Evolutionary conservation across 2,888 invertebrate species (phyloP).

Genomic region (Esperia sulphurella): DNA sequence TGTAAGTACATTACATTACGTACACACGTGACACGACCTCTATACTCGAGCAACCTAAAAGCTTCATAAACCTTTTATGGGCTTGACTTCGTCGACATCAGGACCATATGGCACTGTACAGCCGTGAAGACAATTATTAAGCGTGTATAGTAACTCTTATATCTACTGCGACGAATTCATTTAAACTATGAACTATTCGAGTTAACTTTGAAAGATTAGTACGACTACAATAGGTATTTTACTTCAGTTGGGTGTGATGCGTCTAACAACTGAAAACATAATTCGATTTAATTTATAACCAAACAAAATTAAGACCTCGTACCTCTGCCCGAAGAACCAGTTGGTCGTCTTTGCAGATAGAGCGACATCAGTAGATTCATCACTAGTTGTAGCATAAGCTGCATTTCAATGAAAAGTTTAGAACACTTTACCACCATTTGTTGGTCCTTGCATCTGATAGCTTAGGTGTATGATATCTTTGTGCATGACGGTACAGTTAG

Average conservation of each 20-base stretch:
- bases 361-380: too few relatives aligned
- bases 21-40: constrained; percentile 26
- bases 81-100: constrained; percentile 53
- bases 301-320: too few relatives aligned
- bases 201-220: neutral
- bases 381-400: too few relatives aligned
- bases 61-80: constrained; percentile 66
- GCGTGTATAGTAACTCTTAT: neutral
- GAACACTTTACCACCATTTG: too few relatives aligned
- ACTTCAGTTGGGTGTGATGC: neutral
- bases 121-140: constrained; percentile 34
- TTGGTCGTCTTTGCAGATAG: too few relatives aligned
- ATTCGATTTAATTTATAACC: too few relatives aligned
- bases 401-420: too few relatives aligned
- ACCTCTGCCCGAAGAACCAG: too few relatives aligned
- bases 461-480: constrained; percentile 12
- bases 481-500: constrained; percentile 59
- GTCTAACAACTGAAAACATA: too few relatives aligned
- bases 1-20: too few relatives aligned
- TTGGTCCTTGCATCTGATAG: too few relatives aligned
- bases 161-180: constrained; percentile 4
- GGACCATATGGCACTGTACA: constrained; percentile 68
- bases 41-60: constrained; percentile 51
- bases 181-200: neutral
- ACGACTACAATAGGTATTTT: neutral